phyloP scores from a whole-genome alignment of 53 echinoderm and acorn worm genomes.

The Temnopleurus reevesii region DNA sequence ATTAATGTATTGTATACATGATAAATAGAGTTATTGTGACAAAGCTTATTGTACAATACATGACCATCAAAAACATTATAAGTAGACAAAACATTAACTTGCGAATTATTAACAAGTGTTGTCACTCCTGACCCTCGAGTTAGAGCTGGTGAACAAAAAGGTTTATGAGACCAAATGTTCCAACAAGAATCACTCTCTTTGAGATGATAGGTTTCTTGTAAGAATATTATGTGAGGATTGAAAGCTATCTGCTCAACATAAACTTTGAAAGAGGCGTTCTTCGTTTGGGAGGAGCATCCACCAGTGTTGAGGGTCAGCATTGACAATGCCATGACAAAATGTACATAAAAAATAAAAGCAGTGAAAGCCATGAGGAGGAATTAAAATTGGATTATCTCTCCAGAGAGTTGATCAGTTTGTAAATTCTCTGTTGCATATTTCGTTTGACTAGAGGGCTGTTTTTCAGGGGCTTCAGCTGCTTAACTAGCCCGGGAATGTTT shows the following conservation, averaged over 20 bases:
- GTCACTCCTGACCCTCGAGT: too few species aligned
- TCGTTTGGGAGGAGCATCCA: not conserved
- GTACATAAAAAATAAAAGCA: not conserved
- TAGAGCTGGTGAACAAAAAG: not conserved
- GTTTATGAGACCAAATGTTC: too few species aligned
- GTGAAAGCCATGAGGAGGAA: not conserved
- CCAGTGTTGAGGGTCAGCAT: conserved; percentile 32
- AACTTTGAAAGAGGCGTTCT: not conserved
- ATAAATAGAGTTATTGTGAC: too few species aligned
- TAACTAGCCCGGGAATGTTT: not conserved
- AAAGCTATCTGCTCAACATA: not conserved
- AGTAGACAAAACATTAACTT: too few species aligned
- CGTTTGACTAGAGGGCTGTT: not conserved
- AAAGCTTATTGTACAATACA: too few species aligned
- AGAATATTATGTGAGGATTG: conserved; percentile 33
- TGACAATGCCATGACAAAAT: not conserved
- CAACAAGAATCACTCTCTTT: not conserved
- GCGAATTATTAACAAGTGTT: too few species aligned
- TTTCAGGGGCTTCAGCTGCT: not conserved
- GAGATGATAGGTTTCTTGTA: conserved; percentile 5
- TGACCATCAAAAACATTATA: too few species aligned
- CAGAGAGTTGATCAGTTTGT: too few species aligned
- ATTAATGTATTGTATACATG: too few species aligned
- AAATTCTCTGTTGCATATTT: not conserved
- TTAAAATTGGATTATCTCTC: not conserved